Base-by-base conservation (phyloP, 2,888 invertebrate genomes). In the Bedellia somnulentella region DNA sequence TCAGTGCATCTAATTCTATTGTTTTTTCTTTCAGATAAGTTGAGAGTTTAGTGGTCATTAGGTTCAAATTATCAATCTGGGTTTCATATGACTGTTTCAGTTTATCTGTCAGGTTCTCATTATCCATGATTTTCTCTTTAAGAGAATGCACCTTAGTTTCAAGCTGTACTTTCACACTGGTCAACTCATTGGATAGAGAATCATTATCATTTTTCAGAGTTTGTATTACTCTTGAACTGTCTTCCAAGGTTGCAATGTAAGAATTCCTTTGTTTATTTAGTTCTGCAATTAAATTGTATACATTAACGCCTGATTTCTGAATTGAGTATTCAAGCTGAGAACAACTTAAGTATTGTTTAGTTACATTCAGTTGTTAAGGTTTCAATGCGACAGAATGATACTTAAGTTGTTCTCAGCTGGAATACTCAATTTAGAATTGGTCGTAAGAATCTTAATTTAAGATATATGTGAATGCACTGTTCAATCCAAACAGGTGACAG, bases 1-100 rank as follows among this genome's bases (percentile, higher is more conserved):
- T 48, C 2, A 43, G 15, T 1, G 39, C 16, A 0, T 64, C 62
- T 8, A 63, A 22, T 33, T 66, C 64, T 0, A 33, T 12, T 2
- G 58, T 47, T 36, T 63, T 63, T 23, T 63, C 63, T 42, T 60
- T 64, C 36, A 63, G 43, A 40, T 57, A 61, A 35, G 48, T 52
- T 0, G 52, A 49, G 8, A 66, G 35, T 35, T 66, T 63, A 2
- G 47, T 52, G 5, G 61, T 46, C 61, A 63, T 60, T 8, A 57
- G 34, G 37, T 66, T 61, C 21, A 60, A 44, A 36, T 58, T 63
- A 28, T 58, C 57, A 24, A 61, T 61, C 37, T 61, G 64, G 33
- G 52, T 49, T 23, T 64, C 61, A 28, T 62, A 66, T 0, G 53
- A 53, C 23, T 42, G 46, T 38, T 59, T 64, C 29, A 66, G 37